Percentiles rank a stretch among this genome's conserved stretches.
Evolutionary conservation across 2,113 vertebrate species (phyloP).

Genomic region (Nothocercus nigrocapillus): DNA sequence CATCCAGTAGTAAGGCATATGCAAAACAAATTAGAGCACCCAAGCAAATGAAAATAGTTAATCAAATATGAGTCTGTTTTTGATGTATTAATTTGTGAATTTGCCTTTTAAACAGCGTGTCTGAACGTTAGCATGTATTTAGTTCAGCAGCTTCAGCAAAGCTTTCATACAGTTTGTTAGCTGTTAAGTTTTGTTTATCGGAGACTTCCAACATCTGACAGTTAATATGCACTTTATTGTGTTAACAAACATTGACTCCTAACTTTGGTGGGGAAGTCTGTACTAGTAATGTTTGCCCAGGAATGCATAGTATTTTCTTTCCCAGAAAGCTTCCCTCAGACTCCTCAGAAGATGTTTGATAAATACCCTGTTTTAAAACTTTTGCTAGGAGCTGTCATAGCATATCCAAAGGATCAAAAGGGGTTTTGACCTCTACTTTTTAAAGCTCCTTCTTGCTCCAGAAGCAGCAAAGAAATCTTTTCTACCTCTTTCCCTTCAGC

Average conservation of each 20-base stretch:
- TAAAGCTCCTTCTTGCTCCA: constrained; percentile 2
- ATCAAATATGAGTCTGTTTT: not conserved
- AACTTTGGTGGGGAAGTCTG: not conserved
- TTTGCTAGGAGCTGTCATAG: not conserved
- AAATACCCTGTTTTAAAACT: not conserved
- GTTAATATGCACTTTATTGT: not conserved
- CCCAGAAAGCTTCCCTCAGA: not conserved
- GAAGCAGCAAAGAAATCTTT: constrained; percentile 46
- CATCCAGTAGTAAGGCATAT: not conserved
- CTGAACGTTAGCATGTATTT: not conserved
- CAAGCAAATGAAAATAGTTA: not conserved
- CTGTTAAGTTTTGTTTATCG: not conserved
- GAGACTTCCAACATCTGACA: not conserved
- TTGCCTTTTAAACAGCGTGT: not conserved
- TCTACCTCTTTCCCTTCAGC: constrained; percentile 33
- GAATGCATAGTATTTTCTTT: not conserved
- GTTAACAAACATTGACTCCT: not conserved
- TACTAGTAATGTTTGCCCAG: accelerated
- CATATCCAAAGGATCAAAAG: constrained; percentile 27
- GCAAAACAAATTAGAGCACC: not conserved
- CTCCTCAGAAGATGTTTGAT: not conserved
- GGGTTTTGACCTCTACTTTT: constrained; percentile 16
- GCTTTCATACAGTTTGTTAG: not conserved
- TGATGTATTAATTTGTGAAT: not conserved
- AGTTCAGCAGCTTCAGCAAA: not conserved